phyloP scores from a whole-genome alignment of 1,140 invertebrate species.

The Drosophila parabipectinata region DNA sequence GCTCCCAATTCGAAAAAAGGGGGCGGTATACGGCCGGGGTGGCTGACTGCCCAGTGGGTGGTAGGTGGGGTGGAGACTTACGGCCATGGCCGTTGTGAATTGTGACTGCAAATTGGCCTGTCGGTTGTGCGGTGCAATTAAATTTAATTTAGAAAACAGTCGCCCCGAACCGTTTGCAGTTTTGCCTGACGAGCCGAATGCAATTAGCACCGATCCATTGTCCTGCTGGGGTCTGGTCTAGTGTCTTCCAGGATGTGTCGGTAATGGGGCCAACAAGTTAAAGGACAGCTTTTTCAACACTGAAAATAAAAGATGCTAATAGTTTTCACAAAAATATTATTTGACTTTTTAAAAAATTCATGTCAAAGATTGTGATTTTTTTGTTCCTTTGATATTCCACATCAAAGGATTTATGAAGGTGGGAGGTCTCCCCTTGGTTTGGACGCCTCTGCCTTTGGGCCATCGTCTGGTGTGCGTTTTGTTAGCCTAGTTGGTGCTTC shows the following conservation, averaged over 20 bases:
- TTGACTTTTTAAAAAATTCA: no score
- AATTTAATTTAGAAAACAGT: constrained; percentile 74
- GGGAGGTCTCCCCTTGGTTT: background rate
- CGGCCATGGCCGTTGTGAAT: constrained; percentile 35
- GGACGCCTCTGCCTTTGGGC: constrained; percentile 13
- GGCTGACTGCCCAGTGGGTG: background rate
- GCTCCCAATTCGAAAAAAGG: constrained; percentile 16
- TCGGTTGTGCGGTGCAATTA: constrained; percentile 64
- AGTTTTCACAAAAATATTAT: no score
- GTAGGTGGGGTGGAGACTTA: background rate
- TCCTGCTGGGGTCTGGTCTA: constrained; percentile 6
- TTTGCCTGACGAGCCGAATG: constrained; percentile 31
- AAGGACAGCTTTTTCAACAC: constrained; percentile 32
- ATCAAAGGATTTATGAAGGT: background rate
- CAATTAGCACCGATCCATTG: constrained; percentile 62
- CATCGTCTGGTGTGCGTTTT: constrained; percentile 24
- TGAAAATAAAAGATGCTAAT: background rate
- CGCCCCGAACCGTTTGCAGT: constrained; percentile 42
- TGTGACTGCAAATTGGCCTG: constrained; percentile 60
- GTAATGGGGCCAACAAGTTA: background rate
- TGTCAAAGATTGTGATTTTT: no score
- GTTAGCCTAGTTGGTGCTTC: constrained; percentile 32
- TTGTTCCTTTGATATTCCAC: background rate
- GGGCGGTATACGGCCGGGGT: background rate
- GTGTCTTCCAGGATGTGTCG: constrained; percentile 1